Conservation (phyloP, 2,888 invertebrate genomes). For the Strigamia transsilvanica region DNA sequence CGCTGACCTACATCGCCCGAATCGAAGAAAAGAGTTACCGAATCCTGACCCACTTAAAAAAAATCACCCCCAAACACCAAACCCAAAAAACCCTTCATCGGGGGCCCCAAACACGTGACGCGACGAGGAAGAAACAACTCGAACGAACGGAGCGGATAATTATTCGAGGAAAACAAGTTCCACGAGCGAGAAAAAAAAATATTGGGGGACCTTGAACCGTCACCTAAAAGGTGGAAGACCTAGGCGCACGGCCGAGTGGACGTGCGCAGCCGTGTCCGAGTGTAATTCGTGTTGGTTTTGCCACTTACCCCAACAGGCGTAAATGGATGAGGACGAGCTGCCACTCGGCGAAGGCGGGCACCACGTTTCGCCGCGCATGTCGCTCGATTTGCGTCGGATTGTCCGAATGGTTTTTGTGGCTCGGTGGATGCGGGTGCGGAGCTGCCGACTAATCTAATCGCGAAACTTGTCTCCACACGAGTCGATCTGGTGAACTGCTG, state of each 20-base stretch:
- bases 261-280: background rate
- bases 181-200: background rate
- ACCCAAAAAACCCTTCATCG: too few relatives aligned
- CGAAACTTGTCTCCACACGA: conserved; percentile 1
- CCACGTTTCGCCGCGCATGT: conserved; percentile 20
- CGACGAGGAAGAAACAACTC: conserved; percentile 2
- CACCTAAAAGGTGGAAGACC: conserved; percentile 7
- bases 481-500: conserved; percentile 46
- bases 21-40: conserved; percentile 16
- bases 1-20: background rate
- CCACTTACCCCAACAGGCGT: conserved; percentile 20
- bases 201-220: conserved; percentile 35
- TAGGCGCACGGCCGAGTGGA: background rate
- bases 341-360: conserved; percentile 29
- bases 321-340: conserved; percentile 24
- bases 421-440: too few relatives aligned
- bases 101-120: too few relatives aligned
- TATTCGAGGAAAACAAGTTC: background rate
- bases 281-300: background rate
- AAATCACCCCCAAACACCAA: background rate
- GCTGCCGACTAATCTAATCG: conserved; percentile 16
- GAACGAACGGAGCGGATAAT: background rate
- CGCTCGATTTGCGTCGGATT: background rate
- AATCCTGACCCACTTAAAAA: background rate
- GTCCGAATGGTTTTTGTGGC: background rate